Base-by-base conservation (phyloP, 1,140 invertebrate species). In the Heterodera carotae region DNA sequence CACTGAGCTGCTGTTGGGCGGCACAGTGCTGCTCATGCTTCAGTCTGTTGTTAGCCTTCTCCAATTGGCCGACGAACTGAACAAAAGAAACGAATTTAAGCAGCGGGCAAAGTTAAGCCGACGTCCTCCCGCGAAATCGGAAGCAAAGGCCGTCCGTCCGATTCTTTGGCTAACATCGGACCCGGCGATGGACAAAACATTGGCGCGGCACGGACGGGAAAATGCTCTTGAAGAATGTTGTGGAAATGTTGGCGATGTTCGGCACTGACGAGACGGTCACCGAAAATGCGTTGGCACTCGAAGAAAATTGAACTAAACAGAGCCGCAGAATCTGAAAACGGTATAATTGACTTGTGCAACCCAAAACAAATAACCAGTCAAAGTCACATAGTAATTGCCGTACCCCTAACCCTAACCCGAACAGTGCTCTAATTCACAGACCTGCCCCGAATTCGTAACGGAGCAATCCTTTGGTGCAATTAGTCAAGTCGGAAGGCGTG, bases 261-360 rank as follows among this genome's bases (percentile, higher is more conserved):
- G 33, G 90, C 88, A 43, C 90, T 91, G 2, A 92, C 90, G 31
- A 96, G 89, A 83, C 92, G 91, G 84, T 95, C 93, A 77, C 90
- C 90, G 88, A 96, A 96, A 81, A 94, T 90, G 79, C 92, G 88
- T 33, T 90, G 88, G 6, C 92, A 92, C 90, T 96, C 94, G 84
- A 93, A 92, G 56, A 90, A 88, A 81, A 93, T 89, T 22, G 33
- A 66, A 56, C 31, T 62, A 15, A 79, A 8, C 25, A 77, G 29
- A n/a, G 43, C 31, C 0, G 56, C 7, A 6, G 33, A 34, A 8
- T 67, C 59, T 77, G 92, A 91, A 90, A 93, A 43, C 7, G 15
- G 7, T 7, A n/a, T n/a, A n/a, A n/a, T 43, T 43, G 15, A 3
- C 15, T 4, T 10, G 7, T 43, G 39, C 0, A 43, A 43, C 7